Evolutionary conservation across 30 jellyfish, hydroid and myxozoan genomes (phyloP), one percentile per base, ranked within the genome.

Genomic region (Aurelia coerulea): DNA sequence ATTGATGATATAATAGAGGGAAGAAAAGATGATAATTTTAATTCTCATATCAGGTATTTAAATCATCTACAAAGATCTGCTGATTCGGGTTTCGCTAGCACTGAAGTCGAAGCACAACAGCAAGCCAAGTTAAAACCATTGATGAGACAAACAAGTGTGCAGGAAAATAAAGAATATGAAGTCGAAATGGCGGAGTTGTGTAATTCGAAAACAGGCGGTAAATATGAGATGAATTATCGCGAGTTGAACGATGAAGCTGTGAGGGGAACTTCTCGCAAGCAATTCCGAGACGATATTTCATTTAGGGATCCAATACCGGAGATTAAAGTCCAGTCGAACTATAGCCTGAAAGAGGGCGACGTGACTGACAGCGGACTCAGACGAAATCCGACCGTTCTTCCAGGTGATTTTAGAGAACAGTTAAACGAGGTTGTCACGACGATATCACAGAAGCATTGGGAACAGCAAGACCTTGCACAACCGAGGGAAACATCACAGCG

Each of bases 1-100:
- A 39, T 84, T 3, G 79, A 71, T 52, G 93, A 84, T 51, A 63
- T 77, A 0, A 71, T 74, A 71, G 79, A 71, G 9, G 88, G 97
- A 15, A 68, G 83, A 50, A 92, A 76, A 18, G 34, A 79, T 16
- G 85, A 80, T 13, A 68, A 96, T 17, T 60, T 78, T 56, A 85
- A 65, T 60, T 83, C 82, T 9, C 88, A 82, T 73, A 41, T 79
- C 1, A 85, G 89, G 32, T 88, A 83, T 46, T 75, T 54, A 84
- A 80, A 71, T 67, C 96, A 79, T 16, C 76, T 90, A 93, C 97
- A 89, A 35, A 85, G 96, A 2, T 95, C 99, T 0, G 99, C 99
- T 6, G 99, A 95, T 65, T 95, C 99, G 9, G 97, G 99, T 29
- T 95, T 95, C 65, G 99, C 97, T 31, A 95, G 99, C 78, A 95